A percentile compares a stretch with the other conserved stretches of the same genome.
Conservation (phyloP, 2,797 vertebrate genomes). For the Phyllotis vaccarum region DNA sequence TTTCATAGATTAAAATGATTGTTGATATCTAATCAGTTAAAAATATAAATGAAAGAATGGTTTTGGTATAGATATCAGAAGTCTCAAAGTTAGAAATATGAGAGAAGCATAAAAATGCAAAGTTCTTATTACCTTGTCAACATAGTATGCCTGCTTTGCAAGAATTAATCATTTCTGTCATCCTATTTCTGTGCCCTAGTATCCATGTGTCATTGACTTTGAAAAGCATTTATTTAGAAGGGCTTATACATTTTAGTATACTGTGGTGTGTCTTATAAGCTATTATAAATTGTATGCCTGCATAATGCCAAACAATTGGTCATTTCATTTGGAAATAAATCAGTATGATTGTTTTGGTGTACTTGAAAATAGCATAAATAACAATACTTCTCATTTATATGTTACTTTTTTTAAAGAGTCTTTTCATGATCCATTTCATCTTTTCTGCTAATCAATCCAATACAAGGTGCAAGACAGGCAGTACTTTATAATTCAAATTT, state of each 20-base stretch:
- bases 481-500: not conserved
- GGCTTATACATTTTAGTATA: constrained; percentile 34
- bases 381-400: not conserved
- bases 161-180: constrained; percentile 53
- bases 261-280: constrained; percentile 12
- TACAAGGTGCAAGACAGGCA: not conserved
- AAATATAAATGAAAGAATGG: constrained; percentile 37
- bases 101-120: constrained; percentile 40
- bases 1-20: constrained; percentile 34
- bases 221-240: constrained; percentile 16
- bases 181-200: constrained; percentile 8
- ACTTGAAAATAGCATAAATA: constrained; percentile 19
- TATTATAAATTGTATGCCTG: not conserved
- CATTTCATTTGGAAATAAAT: constrained; percentile 55
- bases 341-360: not conserved
- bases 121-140: constrained; percentile 47
- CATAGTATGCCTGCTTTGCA: not conserved
- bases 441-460: not conserved
- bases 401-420: constrained; percentile 1
- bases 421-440: constrained; percentile 2
- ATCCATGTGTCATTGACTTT: constrained; percentile 10
- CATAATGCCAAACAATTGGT: constrained; percentile 35
- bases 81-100: constrained; percentile 48
- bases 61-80: constrained; percentile 40
- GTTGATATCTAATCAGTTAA: constrained; percentile 10